phyloP scores from a whole-genome alignment of 1,140 invertebrate genomes.

The Samia ricini region DNA sequence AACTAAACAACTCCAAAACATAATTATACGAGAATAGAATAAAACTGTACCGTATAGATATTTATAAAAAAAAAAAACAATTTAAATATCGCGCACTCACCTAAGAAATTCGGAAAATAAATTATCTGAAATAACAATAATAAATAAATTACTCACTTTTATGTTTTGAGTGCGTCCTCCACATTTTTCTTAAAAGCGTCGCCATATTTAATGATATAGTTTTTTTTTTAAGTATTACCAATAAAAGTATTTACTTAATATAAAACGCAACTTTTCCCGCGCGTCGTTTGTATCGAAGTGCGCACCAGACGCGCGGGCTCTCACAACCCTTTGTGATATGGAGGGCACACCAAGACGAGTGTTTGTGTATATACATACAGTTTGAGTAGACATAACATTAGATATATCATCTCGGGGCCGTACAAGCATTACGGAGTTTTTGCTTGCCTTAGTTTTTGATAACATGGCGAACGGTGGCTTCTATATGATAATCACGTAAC shows the following conservation, averaged over 20 bases:
- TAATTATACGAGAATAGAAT: no score
- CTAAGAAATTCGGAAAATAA: background rate
- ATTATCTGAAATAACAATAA: background rate
- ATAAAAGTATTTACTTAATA: background rate
- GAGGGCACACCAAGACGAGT: conserved; percentile 4
- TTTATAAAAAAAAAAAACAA: no score
- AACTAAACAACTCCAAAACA: no score
- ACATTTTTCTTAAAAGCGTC: conserved; percentile 82
- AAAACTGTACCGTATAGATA: no score
- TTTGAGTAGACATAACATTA: background rate
- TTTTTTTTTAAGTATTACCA: conserved; percentile 7
- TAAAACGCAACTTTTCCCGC: conserved; percentile 46
- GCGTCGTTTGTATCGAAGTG: conserved; percentile 38
- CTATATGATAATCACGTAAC: no score
- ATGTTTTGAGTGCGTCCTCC: conserved; percentile 83
- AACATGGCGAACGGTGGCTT: no score
- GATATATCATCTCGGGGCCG: background rate
- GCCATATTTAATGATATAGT: conserved; percentile 43
- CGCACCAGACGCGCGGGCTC: conserved; percentile 25
- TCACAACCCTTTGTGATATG: conserved; percentile 38
- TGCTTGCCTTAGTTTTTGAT: no score
- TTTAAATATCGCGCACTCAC: background rate
- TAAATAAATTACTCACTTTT: conserved; percentile 79
- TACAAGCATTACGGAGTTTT: no score
- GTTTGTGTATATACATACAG: background rate